Percentiles rank a stretch among this genome's conserved stretches.
Evolutionary conservation across 53 echinoderm and acorn worm genomes (phyloP).

Genomic region (Glandiceps talaboti): DNA sequence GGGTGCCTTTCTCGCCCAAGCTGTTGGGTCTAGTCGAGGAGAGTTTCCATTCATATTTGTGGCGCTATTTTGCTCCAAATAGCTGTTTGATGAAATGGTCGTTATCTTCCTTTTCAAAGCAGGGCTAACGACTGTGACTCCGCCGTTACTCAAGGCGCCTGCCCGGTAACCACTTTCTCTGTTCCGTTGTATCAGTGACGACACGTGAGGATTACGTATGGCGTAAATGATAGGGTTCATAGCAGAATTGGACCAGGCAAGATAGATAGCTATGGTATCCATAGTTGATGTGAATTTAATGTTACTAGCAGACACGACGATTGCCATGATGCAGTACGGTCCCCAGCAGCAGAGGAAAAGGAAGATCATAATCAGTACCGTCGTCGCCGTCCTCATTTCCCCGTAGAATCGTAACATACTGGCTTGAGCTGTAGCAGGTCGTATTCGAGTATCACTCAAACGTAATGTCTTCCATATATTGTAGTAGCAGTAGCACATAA

Average conservation of each 20-base stretch:
- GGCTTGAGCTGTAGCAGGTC: not conserved
- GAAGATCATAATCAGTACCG: not conserved
- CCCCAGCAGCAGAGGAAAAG: not conserved
- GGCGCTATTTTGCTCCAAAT: not conserved
- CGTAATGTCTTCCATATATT: not conserved
- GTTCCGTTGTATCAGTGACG: constrained; percentile 2
- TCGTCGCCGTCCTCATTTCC: not conserved
- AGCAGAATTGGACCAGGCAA: not conserved
- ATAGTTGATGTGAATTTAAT: not conserved
- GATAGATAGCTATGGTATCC: not conserved
- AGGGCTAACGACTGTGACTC: constrained; percentile 10
- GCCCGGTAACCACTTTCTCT: constrained; percentile 2
- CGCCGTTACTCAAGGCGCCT: constrained; percentile 10
- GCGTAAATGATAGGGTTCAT: not conserved
- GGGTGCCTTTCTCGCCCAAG: not conserved
- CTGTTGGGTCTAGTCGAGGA: not conserved
- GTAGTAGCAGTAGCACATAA: not conserved
- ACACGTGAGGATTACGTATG: not conserved
- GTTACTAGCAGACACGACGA: not conserved
- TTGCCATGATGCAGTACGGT: not conserved
- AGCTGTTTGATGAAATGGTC: not conserved
- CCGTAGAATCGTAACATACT: not conserved
- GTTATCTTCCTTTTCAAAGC: not conserved
- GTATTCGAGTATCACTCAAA: not conserved
- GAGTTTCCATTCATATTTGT: not conserved